phyloP scores from a whole-genome alignment of 2,888 invertebrate species.

The Masnerella sp. region DNA sequence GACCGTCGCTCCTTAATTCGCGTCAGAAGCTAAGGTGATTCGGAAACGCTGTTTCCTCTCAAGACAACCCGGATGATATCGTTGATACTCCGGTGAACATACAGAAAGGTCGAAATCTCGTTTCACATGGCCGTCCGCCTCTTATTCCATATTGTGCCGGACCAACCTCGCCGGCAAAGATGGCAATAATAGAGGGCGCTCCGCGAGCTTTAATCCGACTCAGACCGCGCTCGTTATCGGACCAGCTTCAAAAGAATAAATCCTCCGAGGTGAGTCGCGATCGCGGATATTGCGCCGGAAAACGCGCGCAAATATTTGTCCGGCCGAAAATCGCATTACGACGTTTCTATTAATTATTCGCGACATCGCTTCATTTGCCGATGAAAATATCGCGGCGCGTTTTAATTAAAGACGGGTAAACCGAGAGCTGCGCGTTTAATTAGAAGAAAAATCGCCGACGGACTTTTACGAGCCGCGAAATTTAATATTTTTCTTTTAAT shows the following conservation, averaged over 20 bases:
- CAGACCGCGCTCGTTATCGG: slow-evolving; percentile 46
- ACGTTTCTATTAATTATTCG: slow-evolving; percentile 30
- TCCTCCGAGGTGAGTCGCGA: slow-evolving; percentile 12
- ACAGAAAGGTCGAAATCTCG: slow-evolving; percentile 46
- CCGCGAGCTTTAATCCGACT: slow-evolving; percentile 52
- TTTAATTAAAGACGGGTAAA: slow-evolving; percentile 41
- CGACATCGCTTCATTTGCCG: slow-evolving; percentile 36
- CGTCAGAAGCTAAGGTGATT: slow-evolving; percentile 25
- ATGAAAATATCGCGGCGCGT: slow-evolving; percentile 28
- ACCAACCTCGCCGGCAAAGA: slow-evolving; percentile 43
- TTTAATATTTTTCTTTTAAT: slow-evolving; percentile 52
- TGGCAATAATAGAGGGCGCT: slow-evolving; percentile 46
- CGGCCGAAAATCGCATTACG: slow-evolving; percentile 33
- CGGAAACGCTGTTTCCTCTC: slow-evolving; percentile 23
- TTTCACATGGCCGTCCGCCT: slow-evolving; percentile 37
- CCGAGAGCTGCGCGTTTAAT: slow-evolving; percentile 25
- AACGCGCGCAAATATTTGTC: slow-evolving; percentile 46
- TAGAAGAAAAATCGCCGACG: slow-evolving; percentile 27
- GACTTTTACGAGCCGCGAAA: slow-evolving; percentile 38
- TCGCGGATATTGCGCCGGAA: slow-evolving; percentile 23
- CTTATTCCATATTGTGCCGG: slow-evolving; percentile 47
- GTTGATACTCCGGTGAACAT: slow-evolving; percentile 29
- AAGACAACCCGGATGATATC: slow-evolving; percentile 20
- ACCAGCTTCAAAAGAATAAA: slow-evolving; percentile 40
- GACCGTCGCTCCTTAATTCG: slow-evolving; percentile 24